Conservation (phyloP, 2,797 vertebrate genomes). For the Tokudaia tokunoshimensis region DNA sequence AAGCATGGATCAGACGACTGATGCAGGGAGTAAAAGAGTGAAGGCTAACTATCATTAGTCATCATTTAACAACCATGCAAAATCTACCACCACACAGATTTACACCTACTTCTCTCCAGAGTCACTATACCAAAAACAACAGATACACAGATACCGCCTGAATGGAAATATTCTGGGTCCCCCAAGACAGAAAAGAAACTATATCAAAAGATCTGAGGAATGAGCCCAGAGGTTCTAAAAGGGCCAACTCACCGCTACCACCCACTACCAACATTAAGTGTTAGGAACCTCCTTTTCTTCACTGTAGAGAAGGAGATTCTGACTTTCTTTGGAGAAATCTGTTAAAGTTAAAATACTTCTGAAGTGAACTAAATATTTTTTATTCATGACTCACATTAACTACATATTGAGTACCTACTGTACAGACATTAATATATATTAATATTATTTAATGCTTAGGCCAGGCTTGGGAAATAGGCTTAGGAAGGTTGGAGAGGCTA, state of each 20-base stretch:
- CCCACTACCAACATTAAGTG: fast-evolving
- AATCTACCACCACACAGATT: neutral
- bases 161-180: neutral
- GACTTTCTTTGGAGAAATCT: neutral
- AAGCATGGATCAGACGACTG: neutral
- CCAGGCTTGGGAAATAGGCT: neutral
- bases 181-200: neutral
- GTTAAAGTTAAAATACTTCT: neutral
- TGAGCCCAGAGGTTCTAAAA: neutral
- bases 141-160: neutral
- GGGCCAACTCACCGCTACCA: fast-evolving
- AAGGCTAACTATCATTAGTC: neutral
- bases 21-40: neutral
- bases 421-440: slow-evolving; percentile 67
- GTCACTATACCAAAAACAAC: neutral
- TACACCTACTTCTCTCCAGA: neutral
- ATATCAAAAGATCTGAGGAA: neutral
- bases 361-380: slow-evolving; percentile 31
- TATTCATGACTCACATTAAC: slow-evolving; percentile 74
- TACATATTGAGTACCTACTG: slow-evolving; percentile 32
- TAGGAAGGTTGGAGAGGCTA: neutral
- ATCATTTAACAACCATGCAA: neutral
- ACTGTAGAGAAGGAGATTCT: neutral
- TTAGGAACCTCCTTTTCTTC: neutral
- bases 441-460: slow-evolving; percentile 32